Evolutionary conservation across 2,888 invertebrate species (phyloP), one percentile per base, ranked within the genome.

Genomic region (Lycophotia porphyrea): DNA sequence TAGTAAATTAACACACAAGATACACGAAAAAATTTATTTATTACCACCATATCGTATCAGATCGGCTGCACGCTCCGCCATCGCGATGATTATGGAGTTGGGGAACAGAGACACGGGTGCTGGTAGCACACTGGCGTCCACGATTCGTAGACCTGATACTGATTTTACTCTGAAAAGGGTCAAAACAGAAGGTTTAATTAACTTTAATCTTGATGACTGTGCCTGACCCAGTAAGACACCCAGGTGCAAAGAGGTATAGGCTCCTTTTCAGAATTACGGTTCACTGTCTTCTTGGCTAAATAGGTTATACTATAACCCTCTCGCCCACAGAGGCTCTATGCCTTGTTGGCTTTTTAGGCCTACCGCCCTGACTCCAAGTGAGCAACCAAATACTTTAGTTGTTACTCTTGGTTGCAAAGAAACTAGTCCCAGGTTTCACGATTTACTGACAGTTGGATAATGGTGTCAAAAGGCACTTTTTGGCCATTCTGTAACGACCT

Each of bases 51-150:
- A 87, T 47, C 76, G 80, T 86, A 98, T 97, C 63, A 98, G 90
- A 69, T 97, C 97, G 0, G 97, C 97, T 0, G 97, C 97, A 84
- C 95, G 97, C 87, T 98, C 97, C 0, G 98, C 98, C 91, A 98
- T 96, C 2, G 97, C 97, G 2, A 97, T 93, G 9, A 98, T 91
- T 9, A 97, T 96, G 0, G 98, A 97, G 91, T 98, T 98, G 0
- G 98, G 98, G 88, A 98, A 98, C 4, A 98, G 97, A 2, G 98
- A 98, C 39, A 98, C 94, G 0, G 98, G 98, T 0, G 97, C 96
- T 0, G 99, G 99, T 85, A 99, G 94, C 2, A 98, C 97, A 88
- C 98, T 98, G 7, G 98, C 98, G 92, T 99, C 99, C 83, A 98
- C 97, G 71, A 99, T 96, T 61, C 98, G 96, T 8, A 98, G 91